Evolutionary conservation across 2,888 invertebrate species (phyloP), one percentile per base, ranked within the genome.

Genomic region (Calephelis perditalis): DNA sequence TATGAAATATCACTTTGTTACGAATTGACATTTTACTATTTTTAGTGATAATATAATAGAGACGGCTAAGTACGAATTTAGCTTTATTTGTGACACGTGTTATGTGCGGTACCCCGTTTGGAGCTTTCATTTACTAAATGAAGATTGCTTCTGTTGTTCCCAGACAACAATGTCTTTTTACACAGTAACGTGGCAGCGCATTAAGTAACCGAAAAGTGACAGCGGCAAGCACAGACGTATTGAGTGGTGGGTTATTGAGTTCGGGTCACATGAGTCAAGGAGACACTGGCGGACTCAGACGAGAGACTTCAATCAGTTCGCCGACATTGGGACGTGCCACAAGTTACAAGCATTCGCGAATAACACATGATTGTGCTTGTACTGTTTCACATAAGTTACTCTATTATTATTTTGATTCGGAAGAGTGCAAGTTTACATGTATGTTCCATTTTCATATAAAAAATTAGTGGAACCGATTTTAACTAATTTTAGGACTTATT

Each of bases 271-370:
- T 59, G 61, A 62, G 65, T 62, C 68, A 63, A 62, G 62, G 60
- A 57, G 62, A 58, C 61, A 52, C 26, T 59, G 52, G 52, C 59
- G 55, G 54, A 57, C 59, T 68, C 64, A 65, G 64, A 64, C 57
- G 55, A 58, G 62, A 57, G 59, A 62, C 67, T 59, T 67, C 68
- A 69, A 70, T 68, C 58, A 62, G 7, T 40, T 40, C 55, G 62
- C 65, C 62, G 60, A 56, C 49, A 15, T n/a, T 15, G 12, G n/a
- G 40, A 8, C 40, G 47, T 59, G 62, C 55, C 54, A 12, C 58
- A 60, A 57, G 64, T 58, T 11, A 52, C 2, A 56, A 35, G 45
- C 15, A 35, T 44, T 54, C 44, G 35, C 8, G 47, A 15, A 35
- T 46, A 47, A 26, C 11, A 40, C 57, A 9, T 40, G 40, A 12